These are phyloP conservation scores for Aptenodytes forsteri DNA, from an alignment of 2,113 vertebrate species.

Conservation along the genomic window DNA sequence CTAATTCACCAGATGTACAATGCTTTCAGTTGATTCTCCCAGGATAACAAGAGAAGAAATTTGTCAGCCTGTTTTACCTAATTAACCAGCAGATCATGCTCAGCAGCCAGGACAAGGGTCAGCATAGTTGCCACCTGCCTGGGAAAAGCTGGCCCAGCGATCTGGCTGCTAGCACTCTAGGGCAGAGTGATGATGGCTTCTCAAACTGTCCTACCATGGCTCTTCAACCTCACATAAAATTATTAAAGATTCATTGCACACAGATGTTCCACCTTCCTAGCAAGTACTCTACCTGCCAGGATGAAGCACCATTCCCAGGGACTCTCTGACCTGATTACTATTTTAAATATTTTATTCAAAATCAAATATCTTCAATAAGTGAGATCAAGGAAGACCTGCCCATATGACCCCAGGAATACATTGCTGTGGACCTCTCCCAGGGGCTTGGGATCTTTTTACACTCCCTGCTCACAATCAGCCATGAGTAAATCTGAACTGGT, in stretches of 20 bases:
- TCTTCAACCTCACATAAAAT: background rate
- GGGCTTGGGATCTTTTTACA: background rate
- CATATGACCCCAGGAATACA: background rate
- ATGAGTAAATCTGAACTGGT: background rate
- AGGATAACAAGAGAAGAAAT: background rate
- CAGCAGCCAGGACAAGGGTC: background rate
- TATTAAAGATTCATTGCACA: slow-evolving; percentile 1
- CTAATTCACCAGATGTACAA: background rate
- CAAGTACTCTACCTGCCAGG: background rate
- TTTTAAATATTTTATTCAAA: slow-evolving; percentile 25
- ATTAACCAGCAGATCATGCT: slow-evolving; percentile 20
- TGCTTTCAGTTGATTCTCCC: background rate
- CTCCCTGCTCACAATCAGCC: background rate
- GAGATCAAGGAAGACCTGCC: background rate
- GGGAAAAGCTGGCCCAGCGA: background rate
- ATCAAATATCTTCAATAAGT: background rate
- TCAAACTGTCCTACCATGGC: background rate
- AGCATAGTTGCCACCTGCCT: background rate
- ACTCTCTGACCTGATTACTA: background rate
- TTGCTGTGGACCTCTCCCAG: background rate
- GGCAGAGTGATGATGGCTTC: background rate
- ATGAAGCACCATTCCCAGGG: background rate
- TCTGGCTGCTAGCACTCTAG: background rate
- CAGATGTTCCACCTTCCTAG: background rate
- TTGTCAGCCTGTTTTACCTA: slow-evolving; percentile 5